Evolutionary conservation across 2,888 invertebrate species (phyloP).

Genomic region (Pterostichus niger): DNA sequence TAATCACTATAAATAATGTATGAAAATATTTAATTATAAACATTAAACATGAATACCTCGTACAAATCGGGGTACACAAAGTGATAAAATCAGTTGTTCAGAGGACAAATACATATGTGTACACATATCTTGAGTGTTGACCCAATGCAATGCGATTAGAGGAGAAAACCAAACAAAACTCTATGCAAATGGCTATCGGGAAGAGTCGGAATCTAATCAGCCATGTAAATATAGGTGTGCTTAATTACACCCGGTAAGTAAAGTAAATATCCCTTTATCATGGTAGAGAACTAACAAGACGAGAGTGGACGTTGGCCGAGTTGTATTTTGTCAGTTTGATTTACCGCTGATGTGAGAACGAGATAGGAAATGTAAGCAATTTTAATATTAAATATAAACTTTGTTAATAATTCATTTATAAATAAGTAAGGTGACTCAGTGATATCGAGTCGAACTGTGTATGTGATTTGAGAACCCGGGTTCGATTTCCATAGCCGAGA

Average conservation of each 20-base stretch:
- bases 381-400: too few relatives aligned
- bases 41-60: neutral
- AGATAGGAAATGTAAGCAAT: too few relatives aligned
- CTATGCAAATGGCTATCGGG: slow-evolving; percentile 76
- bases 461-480: too few relatives aligned
- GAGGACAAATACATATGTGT: neutral
- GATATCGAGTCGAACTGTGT: too few relatives aligned
- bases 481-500: too few relatives aligned
- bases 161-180: slow-evolving; percentile 75
- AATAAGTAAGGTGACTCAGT: too few relatives aligned
- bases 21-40: neutral
- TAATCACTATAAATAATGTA: neutral
- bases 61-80: neutral
- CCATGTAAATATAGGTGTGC: slow-evolving; percentile 77
- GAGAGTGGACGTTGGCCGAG: neutral
- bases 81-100: slow-evolving; percentile 37
- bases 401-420: too few relatives aligned
- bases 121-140: slow-evolving; percentile 34
- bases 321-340: neutral
- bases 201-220: slow-evolving; percentile 75
- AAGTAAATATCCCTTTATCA: slow-evolving; percentile 77
- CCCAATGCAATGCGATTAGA: slow-evolving; percentile 71
- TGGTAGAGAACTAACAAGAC: neutral
- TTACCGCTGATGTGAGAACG: too few relatives aligned
- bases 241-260: slow-evolving; percentile 77